These are phyloP conservation scores for Pantherophis vulpinus DNA, from an alignment of 2,797 vertebrate species.

Conservation along the genomic window DNA sequence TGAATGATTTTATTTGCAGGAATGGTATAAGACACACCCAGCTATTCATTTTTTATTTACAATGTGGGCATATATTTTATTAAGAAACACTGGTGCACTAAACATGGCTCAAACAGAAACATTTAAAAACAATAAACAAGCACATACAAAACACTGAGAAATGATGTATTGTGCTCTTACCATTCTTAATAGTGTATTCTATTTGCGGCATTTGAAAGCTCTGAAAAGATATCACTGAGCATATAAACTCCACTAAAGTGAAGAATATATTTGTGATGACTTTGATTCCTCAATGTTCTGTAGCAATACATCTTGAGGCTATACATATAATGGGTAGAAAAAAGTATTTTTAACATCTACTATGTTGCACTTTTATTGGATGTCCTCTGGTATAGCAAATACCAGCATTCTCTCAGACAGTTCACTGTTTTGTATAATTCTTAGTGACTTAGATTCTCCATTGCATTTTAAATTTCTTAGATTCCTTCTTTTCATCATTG, in stretches of 20 bases:
- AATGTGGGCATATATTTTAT: background rate
- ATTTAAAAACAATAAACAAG: background rate
- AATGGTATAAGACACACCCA: background rate
- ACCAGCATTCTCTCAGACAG: background rate
- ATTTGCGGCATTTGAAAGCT: background rate
- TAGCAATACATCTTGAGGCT: background rate
- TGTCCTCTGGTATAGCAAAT: background rate
- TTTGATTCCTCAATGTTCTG: background rate
- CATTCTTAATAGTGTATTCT: background rate
- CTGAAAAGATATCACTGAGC: background rate
- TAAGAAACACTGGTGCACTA: background rate
- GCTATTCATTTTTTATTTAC: background rate
- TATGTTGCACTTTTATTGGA: background rate
- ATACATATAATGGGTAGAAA: background rate
- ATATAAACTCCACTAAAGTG: background rate
- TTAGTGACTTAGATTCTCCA: background rate
- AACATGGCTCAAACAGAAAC: background rate
- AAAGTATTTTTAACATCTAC: background rate
- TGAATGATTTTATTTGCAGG: background rate
- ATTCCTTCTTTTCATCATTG: background rate
- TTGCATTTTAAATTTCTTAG: background rate
- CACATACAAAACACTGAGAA: background rate
- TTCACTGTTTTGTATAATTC: background rate
- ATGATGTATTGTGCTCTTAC: background rate
- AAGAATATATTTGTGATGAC: background rate